Base-by-base conservation (phyloP, 2,797 vertebrate genomes). In the Orestias chungarensis region DNA sequence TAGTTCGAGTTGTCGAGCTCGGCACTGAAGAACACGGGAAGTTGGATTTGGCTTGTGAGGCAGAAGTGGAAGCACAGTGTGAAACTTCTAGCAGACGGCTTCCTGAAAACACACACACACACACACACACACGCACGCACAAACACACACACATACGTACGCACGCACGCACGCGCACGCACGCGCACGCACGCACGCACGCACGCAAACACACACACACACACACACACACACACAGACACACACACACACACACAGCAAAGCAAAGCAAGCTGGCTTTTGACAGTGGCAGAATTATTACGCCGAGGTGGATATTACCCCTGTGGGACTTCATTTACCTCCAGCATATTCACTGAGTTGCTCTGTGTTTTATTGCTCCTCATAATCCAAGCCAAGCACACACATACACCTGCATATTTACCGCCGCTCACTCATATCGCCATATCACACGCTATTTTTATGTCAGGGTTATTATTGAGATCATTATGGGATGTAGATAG, bases 241-340 rank as follows among this genome's bases (percentile, higher is more conserved):
- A 69, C 71, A 64, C 66, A 68, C 49, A 70, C 46, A 73, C 76
- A 64, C 54, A 69, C 71, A 64, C 66, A 68, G n/a, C 49, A 87
- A 75, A 87, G 88, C 80, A 86, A 87, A 83, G 91, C 90, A 85
- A 83, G 88, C 87, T 83, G 87, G 90, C 89, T 91, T 92, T 88
- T 94, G 93, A 93, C 93, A 93, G 93, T 89, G 87, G 91, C 90
- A 91, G 93, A 94, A 88, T 94, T 93, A 95, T 95, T 92, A 91
- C 78, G 85, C 91, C 74, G 85, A 92, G 92, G 88, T 91, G 92
- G 90, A 93, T 94, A 94, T 94, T 93, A 94, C 91, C 87, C 94
- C 91, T 84, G 74, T 88, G 94, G 93, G 94, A 95, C 92, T 92
- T 94, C 93, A 94, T 95, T 94, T 94, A 95, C 94, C 93, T 94